These are phyloP conservation scores for Ectemnius continuus DNA, from an alignment of 2,888 invertebrate genomes.

Conservation along the genomic window DNA sequence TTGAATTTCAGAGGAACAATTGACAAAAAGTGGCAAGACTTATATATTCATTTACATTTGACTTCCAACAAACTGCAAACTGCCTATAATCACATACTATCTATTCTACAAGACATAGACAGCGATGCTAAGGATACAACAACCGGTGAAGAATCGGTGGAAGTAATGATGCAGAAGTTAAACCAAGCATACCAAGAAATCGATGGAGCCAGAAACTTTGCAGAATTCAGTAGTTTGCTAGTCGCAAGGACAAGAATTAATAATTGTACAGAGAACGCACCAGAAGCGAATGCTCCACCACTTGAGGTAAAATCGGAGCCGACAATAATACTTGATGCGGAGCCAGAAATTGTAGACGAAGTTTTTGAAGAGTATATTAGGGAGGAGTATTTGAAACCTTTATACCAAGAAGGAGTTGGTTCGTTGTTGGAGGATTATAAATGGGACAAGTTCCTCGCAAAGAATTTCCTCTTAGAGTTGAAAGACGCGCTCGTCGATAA, in stretches of 20 bases:
- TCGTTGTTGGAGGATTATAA: conserved; percentile 57
- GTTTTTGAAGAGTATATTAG: conserved; percentile 76
- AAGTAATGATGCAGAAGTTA: conserved; percentile 60
- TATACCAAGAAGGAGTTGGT: conserved; percentile 63
- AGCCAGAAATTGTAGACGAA: conserved; percentile 73
- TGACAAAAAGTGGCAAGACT: conserved; percentile 70
- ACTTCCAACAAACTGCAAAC: conserved; percentile 70
- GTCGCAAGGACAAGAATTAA: conserved; percentile 58
- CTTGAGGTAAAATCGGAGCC: conserved; percentile 28
- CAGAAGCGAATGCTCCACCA: conserved; percentile 23
- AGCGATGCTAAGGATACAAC: conserved; percentile 42
- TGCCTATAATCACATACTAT: conserved; percentile 64
- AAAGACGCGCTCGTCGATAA: conserved; percentile 74
- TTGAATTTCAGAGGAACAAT: conserved; percentile 51
- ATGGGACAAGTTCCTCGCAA: conserved; percentile 67
- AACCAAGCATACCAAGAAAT: conserved; percentile 67
- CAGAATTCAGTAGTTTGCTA: conserved; percentile 68
- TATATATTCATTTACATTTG: conserved; percentile 70
- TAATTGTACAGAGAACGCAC: conserved; percentile 12
- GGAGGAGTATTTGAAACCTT: conserved; percentile 70
- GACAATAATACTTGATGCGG: conserved; percentile 57
- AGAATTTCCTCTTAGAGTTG: conserved; percentile 74
- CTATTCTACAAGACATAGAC: conserved; percentile 68
- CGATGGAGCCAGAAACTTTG: conserved; percentile 69
- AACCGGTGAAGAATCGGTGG: conserved; percentile 47